A percentile compares a stretch with the other conserved stretches of the same genome.
Conservation (phyloP, 2,797 vertebrate genomes). For the Halcyon leucocephala region DNA sequence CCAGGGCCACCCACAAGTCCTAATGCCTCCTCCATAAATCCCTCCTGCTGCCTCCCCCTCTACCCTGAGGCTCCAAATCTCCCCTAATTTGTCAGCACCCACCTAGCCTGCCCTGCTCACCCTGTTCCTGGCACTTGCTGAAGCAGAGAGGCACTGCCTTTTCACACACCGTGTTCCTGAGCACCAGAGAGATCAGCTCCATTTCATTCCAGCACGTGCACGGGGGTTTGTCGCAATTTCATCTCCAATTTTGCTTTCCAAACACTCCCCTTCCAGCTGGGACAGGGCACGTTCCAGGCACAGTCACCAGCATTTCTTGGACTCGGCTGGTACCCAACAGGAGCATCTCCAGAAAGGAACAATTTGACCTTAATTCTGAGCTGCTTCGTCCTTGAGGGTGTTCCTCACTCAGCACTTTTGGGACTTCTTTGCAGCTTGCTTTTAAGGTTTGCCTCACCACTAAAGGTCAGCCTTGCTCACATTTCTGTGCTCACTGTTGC, state of each 20-base stretch:
- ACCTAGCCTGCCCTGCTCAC: not conserved
- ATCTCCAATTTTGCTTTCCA: not conserved
- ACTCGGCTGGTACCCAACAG: not conserved
- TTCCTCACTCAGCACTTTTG: not conserved
- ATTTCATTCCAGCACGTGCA: not conserved
- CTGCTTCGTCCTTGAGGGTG: not conserved
- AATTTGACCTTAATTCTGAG: not conserved
- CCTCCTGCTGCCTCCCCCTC: not conserved
- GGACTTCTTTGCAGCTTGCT: not conserved
- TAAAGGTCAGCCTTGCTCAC: not conserved
- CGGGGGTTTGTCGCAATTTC: not conserved
- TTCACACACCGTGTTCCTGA: accelerated
- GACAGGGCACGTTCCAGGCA: not conserved
- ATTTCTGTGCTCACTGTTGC: not conserved
- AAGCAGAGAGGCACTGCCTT: accelerated
- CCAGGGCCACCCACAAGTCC: not conserved
- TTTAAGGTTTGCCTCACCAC: not conserved
- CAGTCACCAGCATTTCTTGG: not conserved
- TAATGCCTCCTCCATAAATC: not conserved
- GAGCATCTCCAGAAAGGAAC: not conserved
- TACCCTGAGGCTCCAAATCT: not conserved
- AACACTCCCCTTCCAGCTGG: not conserved
- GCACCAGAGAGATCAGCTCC: not conserved
- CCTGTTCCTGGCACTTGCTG: accelerated
- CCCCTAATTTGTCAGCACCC: not conserved